Evolutionary conservation across 2,888 invertebrate species (phyloP).

Genomic region (Caenorhabditis sp.): DNA sequence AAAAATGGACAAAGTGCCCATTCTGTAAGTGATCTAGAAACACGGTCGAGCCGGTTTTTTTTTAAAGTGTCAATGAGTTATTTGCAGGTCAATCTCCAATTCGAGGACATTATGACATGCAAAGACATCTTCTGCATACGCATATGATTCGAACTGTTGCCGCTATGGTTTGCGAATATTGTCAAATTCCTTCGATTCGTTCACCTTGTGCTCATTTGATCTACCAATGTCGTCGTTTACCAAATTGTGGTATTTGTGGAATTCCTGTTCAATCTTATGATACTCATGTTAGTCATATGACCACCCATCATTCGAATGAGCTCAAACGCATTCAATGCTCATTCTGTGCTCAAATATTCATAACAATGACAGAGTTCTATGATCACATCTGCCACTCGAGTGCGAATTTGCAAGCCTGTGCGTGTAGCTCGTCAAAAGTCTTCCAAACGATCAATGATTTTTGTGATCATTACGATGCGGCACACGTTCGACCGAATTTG

Average conservation of each 20-base stretch:
- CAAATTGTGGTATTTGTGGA: not conserved
- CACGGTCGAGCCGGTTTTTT: too few relatives aligned
- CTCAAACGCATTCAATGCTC: not conserved
- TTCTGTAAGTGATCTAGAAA: too few relatives aligned
- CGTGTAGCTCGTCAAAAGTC: not conserved
- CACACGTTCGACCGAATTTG: not conserved
- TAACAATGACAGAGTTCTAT: slow-evolving; percentile 2
- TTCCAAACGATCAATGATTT: slow-evolving; percentile 6
- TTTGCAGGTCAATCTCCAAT: not conserved
- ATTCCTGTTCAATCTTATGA: too few relatives aligned
- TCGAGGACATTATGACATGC: slow-evolving; percentile 16
- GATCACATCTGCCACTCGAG: not conserved
- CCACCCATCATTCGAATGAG: not conserved
- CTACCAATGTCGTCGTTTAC: slow-evolving; percentile 1
- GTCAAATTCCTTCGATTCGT: not conserved
- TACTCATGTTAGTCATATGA: not conserved
- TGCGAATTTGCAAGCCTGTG: not conserved
- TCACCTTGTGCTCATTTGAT: slow-evolving; percentile 3
- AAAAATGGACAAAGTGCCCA: slow-evolving; percentile 20
- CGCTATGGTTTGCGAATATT: slow-evolving; percentile 1
- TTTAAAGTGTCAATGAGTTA: too few relatives aligned
- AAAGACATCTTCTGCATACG: slow-evolving; percentile 6
- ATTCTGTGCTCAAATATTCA: not conserved
- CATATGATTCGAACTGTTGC: slow-evolving; percentile 4
- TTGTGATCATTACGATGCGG: slow-evolving; percentile 24